phyloP scores from a whole-genome alignment of 2,113 vertebrate species.

The Columbina picui region DNA sequence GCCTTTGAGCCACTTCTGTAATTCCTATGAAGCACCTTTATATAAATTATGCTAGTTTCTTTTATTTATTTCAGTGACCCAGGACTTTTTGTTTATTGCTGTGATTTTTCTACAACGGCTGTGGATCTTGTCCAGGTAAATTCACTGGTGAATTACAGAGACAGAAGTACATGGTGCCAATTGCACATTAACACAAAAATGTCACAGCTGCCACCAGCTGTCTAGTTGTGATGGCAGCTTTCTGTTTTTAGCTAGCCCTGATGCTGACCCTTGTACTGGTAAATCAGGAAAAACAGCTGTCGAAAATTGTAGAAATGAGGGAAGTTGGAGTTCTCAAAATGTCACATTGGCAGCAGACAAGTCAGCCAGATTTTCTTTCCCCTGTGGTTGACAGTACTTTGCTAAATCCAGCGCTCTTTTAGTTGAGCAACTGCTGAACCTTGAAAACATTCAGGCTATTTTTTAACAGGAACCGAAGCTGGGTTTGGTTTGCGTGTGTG shows the following conservation, averaged over 20 bases:
- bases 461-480: constrained; percentile 23
- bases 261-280: background rate
- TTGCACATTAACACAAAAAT: background rate
- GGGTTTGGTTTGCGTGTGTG: background rate
- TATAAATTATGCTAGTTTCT: background rate
- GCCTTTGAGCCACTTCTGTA: background rate
- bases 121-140: constrained; percentile 92
- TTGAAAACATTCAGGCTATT: background rate
- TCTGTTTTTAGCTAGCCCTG: background rate
- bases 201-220: background rate
- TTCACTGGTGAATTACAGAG: fast-evolving
- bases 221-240: background rate
- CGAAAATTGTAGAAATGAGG: background rate
- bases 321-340: background rate
- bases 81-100: constrained; percentile 93
- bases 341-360: background rate
- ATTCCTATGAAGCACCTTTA: background rate
- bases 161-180: background rate
- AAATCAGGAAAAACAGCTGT: background rate
- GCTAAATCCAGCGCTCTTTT: background rate
- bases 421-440: constrained; percentile 15
- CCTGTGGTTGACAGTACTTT: background rate
- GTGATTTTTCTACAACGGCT: constrained; percentile 93
- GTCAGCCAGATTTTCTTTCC: background rate
- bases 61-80: constrained; percentile 84